These are phyloP conservation scores for Tarsius wallacei DNA, from an alignment of 2,797 vertebrate species.

Conservation along the genomic window DNA sequence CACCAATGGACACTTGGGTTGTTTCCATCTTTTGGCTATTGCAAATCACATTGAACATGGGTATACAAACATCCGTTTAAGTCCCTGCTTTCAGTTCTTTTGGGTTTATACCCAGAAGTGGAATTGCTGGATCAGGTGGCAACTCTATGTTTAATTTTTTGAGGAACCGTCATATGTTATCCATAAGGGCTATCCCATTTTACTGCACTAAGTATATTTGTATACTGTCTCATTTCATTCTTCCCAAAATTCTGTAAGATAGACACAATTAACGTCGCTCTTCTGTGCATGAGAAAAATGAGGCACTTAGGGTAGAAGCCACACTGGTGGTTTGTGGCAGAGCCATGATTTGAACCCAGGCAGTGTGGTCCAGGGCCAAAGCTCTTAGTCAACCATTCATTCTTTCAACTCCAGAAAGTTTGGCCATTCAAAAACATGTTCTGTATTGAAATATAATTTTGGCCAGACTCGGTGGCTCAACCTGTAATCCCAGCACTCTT, in stretches of 20 bases:
- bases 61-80: background rate
- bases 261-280: background rate
- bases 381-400: background rate
- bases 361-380: background rate
- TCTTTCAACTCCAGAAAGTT: background rate
- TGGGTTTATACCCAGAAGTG: background rate
- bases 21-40: background rate
- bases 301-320: background rate
- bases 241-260: background rate
- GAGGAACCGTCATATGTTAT: background rate
- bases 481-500: too few relatives aligned
- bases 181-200: background rate
- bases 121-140: background rate
- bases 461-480: too few relatives aligned
- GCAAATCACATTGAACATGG: background rate
- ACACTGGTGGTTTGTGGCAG: background rate
- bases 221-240: background rate
- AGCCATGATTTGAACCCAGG: background rate
- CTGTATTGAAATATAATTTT: too few relatives aligned
- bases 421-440: too few relatives aligned
- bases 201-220: background rate
- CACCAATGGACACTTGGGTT: background rate
- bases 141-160: slow-evolving; percentile 21
- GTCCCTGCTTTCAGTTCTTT: background rate
- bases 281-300: background rate